Conservation (phyloP, 2,113 vertebrate genomes). For the Herpailurus yagouaroundi region DNA sequence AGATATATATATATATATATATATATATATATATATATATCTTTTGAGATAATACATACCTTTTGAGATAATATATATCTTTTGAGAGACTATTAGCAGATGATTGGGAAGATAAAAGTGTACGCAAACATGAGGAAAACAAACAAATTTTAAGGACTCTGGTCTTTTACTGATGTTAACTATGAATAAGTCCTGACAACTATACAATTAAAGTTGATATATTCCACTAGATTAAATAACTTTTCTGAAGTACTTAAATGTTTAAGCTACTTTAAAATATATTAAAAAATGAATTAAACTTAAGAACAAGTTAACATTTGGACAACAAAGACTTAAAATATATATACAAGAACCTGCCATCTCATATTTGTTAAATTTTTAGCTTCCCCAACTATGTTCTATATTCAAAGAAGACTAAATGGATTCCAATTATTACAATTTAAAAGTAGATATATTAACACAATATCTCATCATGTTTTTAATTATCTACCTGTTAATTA, state of each 20-base stretch:
- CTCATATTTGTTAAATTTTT: neutral
- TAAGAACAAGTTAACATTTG: constrained; percentile 20
- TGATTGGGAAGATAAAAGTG: neutral
- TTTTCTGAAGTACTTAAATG: neutral
- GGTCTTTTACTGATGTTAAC: neutral
- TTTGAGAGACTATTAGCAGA: neutral
- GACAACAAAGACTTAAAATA: constrained; percentile 34
- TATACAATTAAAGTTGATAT: neutral
- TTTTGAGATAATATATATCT: neutral
- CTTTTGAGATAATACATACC: no score
- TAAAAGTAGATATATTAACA: constrained; percentile 23
- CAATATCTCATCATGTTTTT: constrained; percentile 1
- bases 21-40: no score
- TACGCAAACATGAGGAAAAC: neutral
- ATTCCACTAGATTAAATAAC: neutral
- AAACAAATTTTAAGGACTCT: neutral
- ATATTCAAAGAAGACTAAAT: neutral
- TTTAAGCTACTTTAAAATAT: constrained; percentile 2
- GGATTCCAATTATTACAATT: neutral
- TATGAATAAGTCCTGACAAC: neutral
- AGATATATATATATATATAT: no score
- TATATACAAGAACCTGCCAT: neutral
- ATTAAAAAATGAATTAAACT: neutral
- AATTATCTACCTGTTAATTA: constrained; percentile 10
- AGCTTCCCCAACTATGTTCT: neutral